Evolutionary conservation across 2,797 vertebrate genomes (phyloP).

Genomic region (Anas capensis): DNA sequence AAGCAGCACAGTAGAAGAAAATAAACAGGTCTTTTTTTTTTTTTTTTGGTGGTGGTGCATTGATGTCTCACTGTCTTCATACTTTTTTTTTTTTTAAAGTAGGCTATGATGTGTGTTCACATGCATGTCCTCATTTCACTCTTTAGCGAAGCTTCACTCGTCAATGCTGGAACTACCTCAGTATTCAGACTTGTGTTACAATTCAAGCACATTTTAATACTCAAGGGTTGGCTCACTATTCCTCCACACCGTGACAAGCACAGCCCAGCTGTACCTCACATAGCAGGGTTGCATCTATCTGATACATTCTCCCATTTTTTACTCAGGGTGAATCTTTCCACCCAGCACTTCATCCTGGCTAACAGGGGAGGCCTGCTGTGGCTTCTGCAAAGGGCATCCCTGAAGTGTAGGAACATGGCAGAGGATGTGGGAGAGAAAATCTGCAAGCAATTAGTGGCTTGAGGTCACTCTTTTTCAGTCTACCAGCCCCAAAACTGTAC

Average conservation of each 20-base stretch:
- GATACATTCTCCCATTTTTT: neutral
- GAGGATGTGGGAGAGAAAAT: neutral
- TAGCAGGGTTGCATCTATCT: neutral
- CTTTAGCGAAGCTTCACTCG: neutral
- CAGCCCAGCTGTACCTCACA: neutral
- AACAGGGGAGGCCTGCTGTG: neutral
- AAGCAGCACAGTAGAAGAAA: neutral
- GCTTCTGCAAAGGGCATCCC: neutral
- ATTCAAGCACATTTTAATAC: neutral
- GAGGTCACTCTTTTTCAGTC: neutral
- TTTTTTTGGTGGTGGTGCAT: neutral
- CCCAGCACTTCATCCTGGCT: neutral
- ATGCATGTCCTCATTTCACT: neutral
- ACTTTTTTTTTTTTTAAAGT: neutral
- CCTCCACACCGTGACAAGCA: accelerated
- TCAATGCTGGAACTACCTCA: neutral
- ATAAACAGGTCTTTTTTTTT: neutral
- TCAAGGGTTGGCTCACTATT: neutral
- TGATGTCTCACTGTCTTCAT: neutral
- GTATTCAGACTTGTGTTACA: neutral
- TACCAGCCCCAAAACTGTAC: neutral
- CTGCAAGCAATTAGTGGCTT: neutral
- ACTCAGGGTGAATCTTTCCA: neutral
- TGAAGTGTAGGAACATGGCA: neutral
- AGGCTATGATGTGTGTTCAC: neutral